Evolutionary conservation across 2,113 vertebrate species (phyloP).

Genomic region (Heteronetta atricapilla): DNA sequence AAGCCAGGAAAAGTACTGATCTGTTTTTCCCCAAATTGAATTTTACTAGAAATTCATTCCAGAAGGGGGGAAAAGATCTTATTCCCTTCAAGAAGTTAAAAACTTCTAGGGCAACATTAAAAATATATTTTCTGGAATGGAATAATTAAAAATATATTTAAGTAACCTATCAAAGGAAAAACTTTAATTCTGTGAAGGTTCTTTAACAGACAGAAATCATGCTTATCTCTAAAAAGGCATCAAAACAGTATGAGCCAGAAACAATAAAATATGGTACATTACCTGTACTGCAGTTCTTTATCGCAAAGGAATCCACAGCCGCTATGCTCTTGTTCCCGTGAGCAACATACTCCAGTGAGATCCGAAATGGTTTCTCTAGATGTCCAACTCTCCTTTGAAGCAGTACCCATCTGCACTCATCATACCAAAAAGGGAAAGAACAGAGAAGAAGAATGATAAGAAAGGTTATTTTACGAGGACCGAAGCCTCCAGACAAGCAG

Average conservation of each 20-base stretch:
- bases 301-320: constrained; percentile 78
- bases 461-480: neutral
- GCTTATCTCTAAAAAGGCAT: neutral
- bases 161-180: neutral
- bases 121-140: neutral
- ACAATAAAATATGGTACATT: constrained; percentile 4
- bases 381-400: constrained; percentile 77
- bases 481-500: neutral
- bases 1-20: neutral
- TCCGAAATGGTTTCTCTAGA: constrained; percentile 77
- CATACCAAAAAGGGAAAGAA: constrained; percentile 36
- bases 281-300: constrained; percentile 85
- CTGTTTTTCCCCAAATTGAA: neutral
- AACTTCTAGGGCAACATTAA: neutral
- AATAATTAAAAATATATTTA: neutral
- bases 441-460: constrained; percentile 61
- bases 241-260: neutral
- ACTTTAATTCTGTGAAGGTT: neutral
- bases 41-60: neutral
- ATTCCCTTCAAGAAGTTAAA: neutral
- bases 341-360: constrained; percentile 78
- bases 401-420: constrained; percentile 79
- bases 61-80: neutral
- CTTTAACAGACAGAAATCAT: neutral
- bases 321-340: constrained; percentile 71